Base-by-base conservation (phyloP, 1,140 invertebrate species). In the Idris sp. region DNA sequence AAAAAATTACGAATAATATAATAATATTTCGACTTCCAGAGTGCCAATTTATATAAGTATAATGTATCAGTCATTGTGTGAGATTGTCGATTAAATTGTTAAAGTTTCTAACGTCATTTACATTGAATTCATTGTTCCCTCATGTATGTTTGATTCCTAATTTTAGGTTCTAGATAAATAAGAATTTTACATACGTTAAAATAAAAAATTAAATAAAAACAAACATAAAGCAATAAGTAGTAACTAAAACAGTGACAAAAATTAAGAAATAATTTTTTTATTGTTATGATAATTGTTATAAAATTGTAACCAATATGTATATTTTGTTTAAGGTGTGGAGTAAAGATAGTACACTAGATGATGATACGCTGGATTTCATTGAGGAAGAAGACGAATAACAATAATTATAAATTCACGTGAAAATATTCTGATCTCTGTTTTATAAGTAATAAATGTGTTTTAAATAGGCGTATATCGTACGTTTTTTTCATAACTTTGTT, bases 261-360 rank as follows among this genome's bases (percentile, higher is more conserved):
- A 22, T 22, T 2, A 4, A 22, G 19, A 22, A 22, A 6, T 22
- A 4, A 22, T 4, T 4, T 22, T 6, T 30, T 6, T 30, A 18
- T 28, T 5, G n/a, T 18, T 2, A 16, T 8, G 11, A 26, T 16
- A n/a, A 56, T 22, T 16, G 30, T 46, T 5, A 43, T 16, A 11
- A 36, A 33, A 51, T 64, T 44, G 46, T 65, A 67, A 67, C 40
- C 22, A 38, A 54, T 61, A 33, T 54, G 54, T 61, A 41, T 62
- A 72, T 65, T 84, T 73, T 84, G 78, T 85, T 86, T 43, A 79
- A 86, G 84, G 79, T 82, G 43, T 53, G 78, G 56, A 44, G 65
- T 72, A 68, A 76, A 26, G 76, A 85, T 74, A 77, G 76, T 53
- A 64, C 77, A 58, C 71, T 67, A 26, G 22, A 44, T 53, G 76